Percentiles rank a stretch among this genome's conserved stretches.
These are phyloP conservation scores for Nomada hirtipes DNA, from an alignment of 2,888 invertebrate genomes.

Conservation along the genomic window DNA sequence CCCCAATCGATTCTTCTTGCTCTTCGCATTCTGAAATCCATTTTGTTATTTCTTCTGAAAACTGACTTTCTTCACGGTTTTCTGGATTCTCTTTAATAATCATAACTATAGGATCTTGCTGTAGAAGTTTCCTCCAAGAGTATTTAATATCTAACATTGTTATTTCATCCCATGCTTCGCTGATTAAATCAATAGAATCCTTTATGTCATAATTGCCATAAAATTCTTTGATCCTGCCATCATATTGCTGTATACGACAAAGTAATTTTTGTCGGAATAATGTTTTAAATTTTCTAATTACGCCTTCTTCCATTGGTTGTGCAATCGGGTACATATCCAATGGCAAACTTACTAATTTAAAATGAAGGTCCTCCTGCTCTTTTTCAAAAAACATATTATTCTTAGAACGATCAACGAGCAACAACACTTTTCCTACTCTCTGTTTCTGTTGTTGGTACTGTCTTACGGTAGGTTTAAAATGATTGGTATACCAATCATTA, in stretches of 20 bases:
- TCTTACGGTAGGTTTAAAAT: conserved; percentile 16
- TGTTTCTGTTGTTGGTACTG: neutral
- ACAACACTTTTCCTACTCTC: neutral
- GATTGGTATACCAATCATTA: conserved; percentile 9
- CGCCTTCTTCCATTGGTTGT: conserved; percentile 1
- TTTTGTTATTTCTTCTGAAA: conserved; percentile 4
- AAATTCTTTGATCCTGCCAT: neutral
- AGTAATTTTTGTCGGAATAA: conserved; percentile 23
- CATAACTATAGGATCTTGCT: too few relatives aligned
- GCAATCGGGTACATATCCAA: neutral
- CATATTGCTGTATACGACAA: neutral
- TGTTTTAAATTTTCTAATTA: conserved; percentile 10
- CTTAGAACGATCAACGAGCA: conserved; percentile 10
- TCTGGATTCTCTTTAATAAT: neutral
- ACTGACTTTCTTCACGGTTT: neutral
- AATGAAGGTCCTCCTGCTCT: neutral
- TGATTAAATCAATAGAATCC: conserved; percentile 13
- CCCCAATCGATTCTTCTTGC: neutral
- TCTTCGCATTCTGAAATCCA: neutral
- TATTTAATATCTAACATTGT: neutral
- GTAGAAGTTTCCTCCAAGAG: conserved; percentile 21
- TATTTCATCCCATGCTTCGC: conserved; percentile 23
- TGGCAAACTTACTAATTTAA: conserved; percentile 4
- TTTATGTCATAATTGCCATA: neutral
- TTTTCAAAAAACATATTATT: neutral